These are phyloP conservation scores for Leguminivora glycinivorella DNA, from an alignment of 1,140 invertebrate species.

Conservation along the genomic window DNA sequence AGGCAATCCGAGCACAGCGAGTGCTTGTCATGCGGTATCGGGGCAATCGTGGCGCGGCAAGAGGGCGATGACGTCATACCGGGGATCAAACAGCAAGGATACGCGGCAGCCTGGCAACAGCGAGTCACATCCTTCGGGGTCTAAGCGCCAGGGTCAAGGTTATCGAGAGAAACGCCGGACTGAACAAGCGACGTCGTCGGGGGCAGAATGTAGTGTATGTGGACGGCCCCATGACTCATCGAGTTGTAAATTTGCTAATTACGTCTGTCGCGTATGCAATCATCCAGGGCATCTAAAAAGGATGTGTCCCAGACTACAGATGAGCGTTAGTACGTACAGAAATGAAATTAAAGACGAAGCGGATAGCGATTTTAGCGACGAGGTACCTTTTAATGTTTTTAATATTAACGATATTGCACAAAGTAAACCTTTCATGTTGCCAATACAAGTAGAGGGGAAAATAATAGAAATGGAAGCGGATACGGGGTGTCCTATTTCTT, in stretches of 20 bases:
- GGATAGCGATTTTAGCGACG: not conserved
- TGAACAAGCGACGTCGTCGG: not conserved
- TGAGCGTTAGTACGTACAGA: not conserved
- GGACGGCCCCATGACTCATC: conserved; percentile 5
- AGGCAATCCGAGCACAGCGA: not conserved
- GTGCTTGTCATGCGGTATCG: not conserved
- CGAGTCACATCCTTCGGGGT: too few relatives aligned
- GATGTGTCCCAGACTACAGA: conserved; percentile 4
- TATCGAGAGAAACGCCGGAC: not conserved
- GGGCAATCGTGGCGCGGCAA: not conserved
- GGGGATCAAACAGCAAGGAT: not conserved
- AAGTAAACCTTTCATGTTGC: not conserved
- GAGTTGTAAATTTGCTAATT: not conserved
- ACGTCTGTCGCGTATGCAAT: conserved; percentile 3
- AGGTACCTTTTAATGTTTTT: not conserved
- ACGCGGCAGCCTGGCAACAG: not conserved
- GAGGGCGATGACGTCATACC: not conserved
- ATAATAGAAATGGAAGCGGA: not conserved
- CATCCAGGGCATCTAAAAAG: not conserved
- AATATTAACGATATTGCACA: not conserved
- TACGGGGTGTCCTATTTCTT: not conserved
- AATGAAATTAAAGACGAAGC: not conserved
- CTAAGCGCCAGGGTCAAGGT: not conserved
- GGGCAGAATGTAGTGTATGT: not conserved
- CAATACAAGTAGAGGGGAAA: not conserved